Percentiles rank a stretch among this genome's conserved stretches.
These are phyloP conservation scores for Vannuccia rotundouncinata DNA, from an alignment of 2,888 invertebrate species.

Conservation along the genomic window DNA sequence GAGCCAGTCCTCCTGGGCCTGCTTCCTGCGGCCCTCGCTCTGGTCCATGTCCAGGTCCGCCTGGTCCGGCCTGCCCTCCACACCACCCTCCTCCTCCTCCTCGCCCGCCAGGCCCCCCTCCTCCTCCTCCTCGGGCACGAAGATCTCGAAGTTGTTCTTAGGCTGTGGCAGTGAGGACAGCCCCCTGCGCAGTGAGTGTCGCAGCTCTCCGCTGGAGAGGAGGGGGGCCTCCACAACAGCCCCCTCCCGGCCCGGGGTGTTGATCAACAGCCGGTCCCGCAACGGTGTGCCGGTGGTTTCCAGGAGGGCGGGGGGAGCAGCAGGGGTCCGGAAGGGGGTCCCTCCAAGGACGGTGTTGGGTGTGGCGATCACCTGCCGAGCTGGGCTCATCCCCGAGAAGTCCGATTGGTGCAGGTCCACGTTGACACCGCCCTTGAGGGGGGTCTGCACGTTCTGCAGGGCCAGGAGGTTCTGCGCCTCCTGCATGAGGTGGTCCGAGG, in stretches of 20 bases:
- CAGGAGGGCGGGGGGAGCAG: slow-evolving; percentile 78
- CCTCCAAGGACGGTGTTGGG: slow-evolving; percentile 52
- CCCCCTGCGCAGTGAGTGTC: slow-evolving; percentile 61
- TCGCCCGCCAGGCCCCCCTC: slow-evolving; percentile 56
- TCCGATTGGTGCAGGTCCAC: slow-evolving; percentile 69
- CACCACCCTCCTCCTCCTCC: too few species aligned
- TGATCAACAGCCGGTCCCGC: slow-evolving; percentile 65
- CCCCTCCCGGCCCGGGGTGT: slow-evolving; percentile 51
- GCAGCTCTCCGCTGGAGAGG: background rate
- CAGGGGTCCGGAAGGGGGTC: slow-evolving; percentile 54
- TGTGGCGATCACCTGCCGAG: slow-evolving; percentile 42
- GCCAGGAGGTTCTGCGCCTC: slow-evolving; percentile 99
- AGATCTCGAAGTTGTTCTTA: slow-evolving; percentile 95
- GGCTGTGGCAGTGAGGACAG: slow-evolving; percentile 77
- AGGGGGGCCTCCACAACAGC: background rate
- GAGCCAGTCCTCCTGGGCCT: slow-evolving; percentile 33
- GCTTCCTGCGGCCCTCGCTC: slow-evolving; percentile 40
- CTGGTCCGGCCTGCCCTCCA: slow-evolving; percentile 46
- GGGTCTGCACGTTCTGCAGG: slow-evolving; percentile 90
- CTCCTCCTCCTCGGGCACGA: slow-evolving; percentile 75
- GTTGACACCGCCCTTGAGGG: slow-evolving; percentile 86
- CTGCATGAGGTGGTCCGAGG: slow-evolving; percentile 60
- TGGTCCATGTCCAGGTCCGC: slow-evolving; percentile 65
- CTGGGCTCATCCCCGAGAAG: background rate
- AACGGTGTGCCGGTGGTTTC: slow-evolving; percentile 63